Evolutionary conservation across 2,797 vertebrate species (phyloP).

Genomic region (Urocyon cinereoargenteus): DNA sequence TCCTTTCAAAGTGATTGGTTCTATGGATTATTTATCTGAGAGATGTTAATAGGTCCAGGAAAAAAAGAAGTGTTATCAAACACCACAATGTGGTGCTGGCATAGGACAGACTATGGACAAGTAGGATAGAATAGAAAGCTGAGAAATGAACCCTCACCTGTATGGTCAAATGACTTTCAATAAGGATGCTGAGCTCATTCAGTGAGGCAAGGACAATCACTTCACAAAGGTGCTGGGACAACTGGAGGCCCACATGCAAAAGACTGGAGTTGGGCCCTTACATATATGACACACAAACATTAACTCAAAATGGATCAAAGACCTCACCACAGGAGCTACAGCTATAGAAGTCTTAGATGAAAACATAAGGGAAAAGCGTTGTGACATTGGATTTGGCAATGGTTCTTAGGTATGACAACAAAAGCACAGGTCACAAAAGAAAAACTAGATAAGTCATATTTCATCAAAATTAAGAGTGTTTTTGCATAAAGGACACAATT

Average conservation of each 20-base stretch:
- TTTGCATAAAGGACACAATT: no score
- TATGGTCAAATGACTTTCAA: not conserved
- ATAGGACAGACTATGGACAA: no score
- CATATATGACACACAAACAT: not conserved
- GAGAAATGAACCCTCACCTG: not conserved
- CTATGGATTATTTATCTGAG: not conserved
- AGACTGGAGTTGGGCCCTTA: not conserved
- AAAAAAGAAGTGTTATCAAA: not conserved
- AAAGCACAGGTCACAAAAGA: not conserved
- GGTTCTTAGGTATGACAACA: not conserved
- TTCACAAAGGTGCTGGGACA: not conserved
- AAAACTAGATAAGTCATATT: not conserved
- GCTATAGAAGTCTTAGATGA: not conserved
- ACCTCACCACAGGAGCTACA: not conserved
- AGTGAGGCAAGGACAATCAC: not conserved
- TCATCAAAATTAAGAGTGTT: not conserved
- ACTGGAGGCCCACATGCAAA: not conserved
- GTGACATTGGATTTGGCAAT: not conserved
- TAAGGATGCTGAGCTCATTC: not conserved
- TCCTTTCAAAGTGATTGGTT: not conserved
- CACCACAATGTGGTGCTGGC: no score
- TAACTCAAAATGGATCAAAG: not conserved
- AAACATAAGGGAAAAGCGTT: not conserved
- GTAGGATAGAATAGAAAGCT: not conserved
- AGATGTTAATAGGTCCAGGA: not conserved